These are phyloP conservation scores for Philopotamus ludificatus DNA, from an alignment of 1,140 invertebrate genomes.

Conservation along the genomic window DNA sequence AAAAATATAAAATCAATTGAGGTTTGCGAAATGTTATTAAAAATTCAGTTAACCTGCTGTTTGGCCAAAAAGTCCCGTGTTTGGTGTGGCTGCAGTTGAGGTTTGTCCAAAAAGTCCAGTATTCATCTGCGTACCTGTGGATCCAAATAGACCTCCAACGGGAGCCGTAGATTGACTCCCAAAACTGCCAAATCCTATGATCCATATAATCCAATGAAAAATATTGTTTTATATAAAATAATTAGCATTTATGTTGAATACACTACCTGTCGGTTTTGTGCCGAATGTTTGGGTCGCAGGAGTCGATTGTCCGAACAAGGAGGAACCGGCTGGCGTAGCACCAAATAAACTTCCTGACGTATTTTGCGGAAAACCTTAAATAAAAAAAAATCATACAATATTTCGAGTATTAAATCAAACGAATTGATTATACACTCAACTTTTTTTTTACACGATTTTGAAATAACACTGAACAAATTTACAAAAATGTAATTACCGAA, in stretches of 20 bases:
- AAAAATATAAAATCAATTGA: no score
- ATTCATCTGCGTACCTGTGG: slow-evolving; percentile 50
- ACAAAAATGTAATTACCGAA: slow-evolving; percentile 10
- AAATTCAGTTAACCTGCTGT: slow-evolving; percentile 47
- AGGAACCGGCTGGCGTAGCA: slow-evolving; percentile 43
- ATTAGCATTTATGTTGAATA: not conserved
- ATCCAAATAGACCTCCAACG: slow-evolving; percentile 57
- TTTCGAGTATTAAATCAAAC: no score
- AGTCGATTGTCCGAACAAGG: slow-evolving; percentile 43
- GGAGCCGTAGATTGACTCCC: slow-evolving; percentile 51
- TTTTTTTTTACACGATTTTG: no score
- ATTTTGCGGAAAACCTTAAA: slow-evolving; percentile 42
- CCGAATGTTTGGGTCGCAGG: slow-evolving; percentile 58
- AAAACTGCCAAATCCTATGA: slow-evolving; percentile 49
- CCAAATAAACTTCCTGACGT: slow-evolving; percentile 52
- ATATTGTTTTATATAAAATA: not conserved
- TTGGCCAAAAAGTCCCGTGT: slow-evolving; percentile 62
- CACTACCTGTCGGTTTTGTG: slow-evolving; percentile 56
- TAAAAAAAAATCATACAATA: not conserved
- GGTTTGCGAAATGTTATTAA: no score
- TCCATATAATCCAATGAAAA: not conserved
- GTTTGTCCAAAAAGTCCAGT: slow-evolving; percentile 64
- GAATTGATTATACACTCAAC: no score
- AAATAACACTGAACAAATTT: no score
- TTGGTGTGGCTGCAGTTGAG: slow-evolving; percentile 49